phyloP scores from a whole-genome alignment of 2,113 vertebrate genomes.

The Pleuronectes platessa region DNA sequence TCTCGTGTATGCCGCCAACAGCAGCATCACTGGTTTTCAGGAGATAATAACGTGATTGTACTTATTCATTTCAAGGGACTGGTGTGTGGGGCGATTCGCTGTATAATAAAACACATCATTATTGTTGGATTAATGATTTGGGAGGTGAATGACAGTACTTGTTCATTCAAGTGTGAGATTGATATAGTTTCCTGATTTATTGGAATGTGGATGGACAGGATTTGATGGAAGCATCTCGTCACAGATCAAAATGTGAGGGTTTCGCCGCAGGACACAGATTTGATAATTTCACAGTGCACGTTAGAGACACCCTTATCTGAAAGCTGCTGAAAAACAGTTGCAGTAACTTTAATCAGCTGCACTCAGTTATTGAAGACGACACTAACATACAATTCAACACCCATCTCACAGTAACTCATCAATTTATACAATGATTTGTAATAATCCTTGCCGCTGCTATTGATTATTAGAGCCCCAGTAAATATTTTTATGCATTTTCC shows the following conservation, averaged over 20 bases:
- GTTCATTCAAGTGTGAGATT: slow-evolving; percentile 1
- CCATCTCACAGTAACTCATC: too few species aligned
- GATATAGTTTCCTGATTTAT: neutral
- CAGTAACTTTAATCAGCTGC: neutral
- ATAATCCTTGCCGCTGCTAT: too few species aligned
- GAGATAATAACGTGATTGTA: slow-evolving; percentile 88
- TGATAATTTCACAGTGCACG: neutral
- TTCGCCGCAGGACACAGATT: neutral
- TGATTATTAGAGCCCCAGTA: too few species aligned
- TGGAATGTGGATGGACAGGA: neutral
- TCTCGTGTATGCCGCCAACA: slow-evolving; percentile 89
- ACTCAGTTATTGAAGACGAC: too few species aligned
- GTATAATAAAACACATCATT: slow-evolving; percentile 81
- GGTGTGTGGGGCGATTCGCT: slow-evolving; percentile 93
- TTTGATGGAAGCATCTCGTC: too few species aligned
- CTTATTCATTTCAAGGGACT: slow-evolving; percentile 89
- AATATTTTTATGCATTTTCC: too few species aligned
- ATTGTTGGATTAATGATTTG: slow-evolving; percentile 22
- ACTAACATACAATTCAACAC: too few species aligned
- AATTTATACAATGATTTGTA: neutral
- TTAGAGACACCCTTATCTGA: neutral
- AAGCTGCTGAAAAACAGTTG: neutral
- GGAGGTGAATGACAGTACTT: neutral
- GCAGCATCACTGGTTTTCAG: slow-evolving; percentile 86
- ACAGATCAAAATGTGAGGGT: too few species aligned